A percentile compares a stretch with the other conserved stretches of the same genome.
Conservation (phyloP, 92 coral and sea anemone genomes). For the Siderastrea radians region DNA sequence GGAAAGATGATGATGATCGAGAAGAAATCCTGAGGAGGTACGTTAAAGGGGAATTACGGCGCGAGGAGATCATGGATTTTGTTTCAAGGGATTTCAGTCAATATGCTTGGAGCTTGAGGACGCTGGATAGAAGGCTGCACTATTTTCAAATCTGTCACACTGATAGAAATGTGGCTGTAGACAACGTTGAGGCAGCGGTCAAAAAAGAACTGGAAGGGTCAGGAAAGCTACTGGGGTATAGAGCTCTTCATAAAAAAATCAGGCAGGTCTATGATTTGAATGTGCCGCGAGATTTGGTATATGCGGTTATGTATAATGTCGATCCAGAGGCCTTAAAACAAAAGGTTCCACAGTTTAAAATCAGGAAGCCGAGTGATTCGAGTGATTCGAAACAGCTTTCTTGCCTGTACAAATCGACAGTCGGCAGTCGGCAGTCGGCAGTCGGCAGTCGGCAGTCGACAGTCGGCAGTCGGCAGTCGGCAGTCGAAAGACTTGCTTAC, state of each 20-base stretch:
- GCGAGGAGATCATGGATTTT: background rate
- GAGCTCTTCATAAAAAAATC: background rate
- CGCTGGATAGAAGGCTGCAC: background rate
- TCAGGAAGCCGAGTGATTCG: no score
- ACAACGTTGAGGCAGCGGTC: background rate
- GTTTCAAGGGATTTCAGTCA: background rate
- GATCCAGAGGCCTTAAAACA: no score
- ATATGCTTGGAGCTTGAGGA: no score
- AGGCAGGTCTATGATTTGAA: conserved; percentile 9
- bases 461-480: no score
- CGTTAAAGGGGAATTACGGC: background rate
- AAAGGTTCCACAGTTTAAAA: no score
- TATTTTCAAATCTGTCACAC: background rate
- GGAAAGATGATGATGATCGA: background rate
- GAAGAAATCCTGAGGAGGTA: background rate
- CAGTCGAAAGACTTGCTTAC: no score
- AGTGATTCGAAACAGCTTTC: no score
- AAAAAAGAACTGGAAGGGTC: background rate
- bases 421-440: no score
- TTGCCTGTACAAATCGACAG: no score
- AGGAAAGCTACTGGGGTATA: background rate
- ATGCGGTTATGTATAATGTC: no score
- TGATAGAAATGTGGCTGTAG: background rate
- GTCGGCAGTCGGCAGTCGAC: no score
- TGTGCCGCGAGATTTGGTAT: no score